Percentiles rank a stretch among this genome's conserved stretches.
Evolutionary conservation across 1,140 invertebrate species (phyloP).

Genomic region (Caligus rogercresseyi): DNA sequence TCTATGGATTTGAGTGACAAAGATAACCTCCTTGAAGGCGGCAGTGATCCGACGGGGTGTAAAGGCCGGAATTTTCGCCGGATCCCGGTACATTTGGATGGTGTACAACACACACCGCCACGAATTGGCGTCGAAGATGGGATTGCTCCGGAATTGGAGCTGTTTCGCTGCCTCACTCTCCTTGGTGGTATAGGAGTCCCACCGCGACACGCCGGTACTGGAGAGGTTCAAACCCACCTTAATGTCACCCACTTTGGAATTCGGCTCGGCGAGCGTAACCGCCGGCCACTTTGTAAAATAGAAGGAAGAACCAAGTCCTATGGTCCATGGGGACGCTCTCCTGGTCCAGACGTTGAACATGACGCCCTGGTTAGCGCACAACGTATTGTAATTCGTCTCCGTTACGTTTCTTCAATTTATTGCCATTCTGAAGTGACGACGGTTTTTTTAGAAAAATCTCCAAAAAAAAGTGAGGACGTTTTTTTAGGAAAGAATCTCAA

Average conservation of each 20-base stretch:
- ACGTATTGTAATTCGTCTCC: no score
- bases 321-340: not conserved
- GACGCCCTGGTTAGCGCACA: not conserved
- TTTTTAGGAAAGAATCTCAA: no score
- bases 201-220: not conserved
- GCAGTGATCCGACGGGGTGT: not conserved
- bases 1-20: not conserved
- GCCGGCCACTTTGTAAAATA: not conserved
- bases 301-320: not conserved
- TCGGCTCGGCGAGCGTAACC: not conserved
- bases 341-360: not conserved
- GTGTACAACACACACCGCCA: not conserved
- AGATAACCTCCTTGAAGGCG: not conserved
- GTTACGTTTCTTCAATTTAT: no score
- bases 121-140: not conserved
- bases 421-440: no score
- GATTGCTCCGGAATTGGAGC: not conserved
- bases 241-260: not conserved
- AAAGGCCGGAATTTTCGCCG: not conserved
- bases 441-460: no score
- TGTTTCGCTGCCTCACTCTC: not conserved
- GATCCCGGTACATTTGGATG: not conserved
- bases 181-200: not conserved
- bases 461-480: no score
- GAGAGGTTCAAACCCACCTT: not conserved